These are phyloP conservation scores for Labeo rohita DNA, from an alignment of 2,113 vertebrate genomes.

Conservation along the genomic window DNA sequence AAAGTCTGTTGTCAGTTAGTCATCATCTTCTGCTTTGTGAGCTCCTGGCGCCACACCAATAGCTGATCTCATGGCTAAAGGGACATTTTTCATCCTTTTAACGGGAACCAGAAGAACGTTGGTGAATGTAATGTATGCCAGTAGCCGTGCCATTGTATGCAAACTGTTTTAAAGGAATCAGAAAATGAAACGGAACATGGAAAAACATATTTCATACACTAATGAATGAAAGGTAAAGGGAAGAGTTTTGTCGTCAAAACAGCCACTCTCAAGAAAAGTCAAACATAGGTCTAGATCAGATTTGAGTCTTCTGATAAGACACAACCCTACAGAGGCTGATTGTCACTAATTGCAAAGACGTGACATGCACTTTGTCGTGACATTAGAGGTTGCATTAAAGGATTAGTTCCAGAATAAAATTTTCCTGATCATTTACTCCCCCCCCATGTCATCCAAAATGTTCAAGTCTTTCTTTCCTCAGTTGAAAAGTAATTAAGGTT, in stretches of 20 bases:
- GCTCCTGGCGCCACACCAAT: conserved; percentile 21
- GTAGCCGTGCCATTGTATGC: conserved; percentile 34
- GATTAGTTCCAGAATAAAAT: no score
- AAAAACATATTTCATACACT: conserved; percentile 18
- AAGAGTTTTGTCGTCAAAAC: neutral
- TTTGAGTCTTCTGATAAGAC: neutral
- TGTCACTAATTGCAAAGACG: no score
- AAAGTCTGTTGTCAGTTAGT: conserved; percentile 34
- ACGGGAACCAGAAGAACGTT: conserved; percentile 7
- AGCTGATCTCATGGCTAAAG: conserved; percentile 34
- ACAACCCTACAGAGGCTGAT: no score
- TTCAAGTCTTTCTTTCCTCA: no score
- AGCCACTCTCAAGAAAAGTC: neutral
- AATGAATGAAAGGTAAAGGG: neutral
- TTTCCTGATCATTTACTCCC: no score
- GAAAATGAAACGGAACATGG: conserved; percentile 10
- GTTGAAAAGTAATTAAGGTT: no score
- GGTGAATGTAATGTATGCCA: conserved; percentile 34
- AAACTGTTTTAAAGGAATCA: conserved; percentile 32
- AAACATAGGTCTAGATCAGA: neutral
- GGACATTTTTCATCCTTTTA: conserved; percentile 31
- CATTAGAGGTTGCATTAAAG: no score
- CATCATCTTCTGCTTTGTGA: conserved; percentile 9
- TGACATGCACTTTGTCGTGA: no score
- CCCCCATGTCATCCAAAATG: no score